Percentiles rank a stretch among this genome's conserved stretches.
phyloP scores from a whole-genome alignment of 2,113 vertebrate species.

The Artemisiospiza belli region DNA sequence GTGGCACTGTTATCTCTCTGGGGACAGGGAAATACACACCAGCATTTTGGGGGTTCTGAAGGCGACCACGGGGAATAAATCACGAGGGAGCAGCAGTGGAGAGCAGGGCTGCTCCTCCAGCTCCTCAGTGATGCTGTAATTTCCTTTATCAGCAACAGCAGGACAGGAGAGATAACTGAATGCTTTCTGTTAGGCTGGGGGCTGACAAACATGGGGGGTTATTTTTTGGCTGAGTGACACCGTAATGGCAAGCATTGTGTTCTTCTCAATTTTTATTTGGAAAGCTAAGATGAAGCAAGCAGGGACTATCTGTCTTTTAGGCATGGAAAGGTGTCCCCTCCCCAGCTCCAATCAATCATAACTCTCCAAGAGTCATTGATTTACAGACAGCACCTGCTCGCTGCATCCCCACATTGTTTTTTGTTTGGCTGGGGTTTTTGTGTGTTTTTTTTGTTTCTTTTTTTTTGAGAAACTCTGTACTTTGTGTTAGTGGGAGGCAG shows the following conservation, averaged over 20 bases:
- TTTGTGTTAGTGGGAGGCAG: not conserved
- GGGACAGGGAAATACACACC: not conserved
- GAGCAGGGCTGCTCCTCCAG: not conserved
- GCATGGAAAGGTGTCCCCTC: not conserved
- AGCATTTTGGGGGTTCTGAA: not conserved
- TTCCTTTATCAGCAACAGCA: conserved; percentile 6
- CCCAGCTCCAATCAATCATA: not conserved
- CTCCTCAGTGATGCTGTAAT: not conserved
- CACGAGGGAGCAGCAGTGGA: not conserved
- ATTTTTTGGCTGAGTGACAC: conserved; percentile 17
- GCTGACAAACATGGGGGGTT: not conserved
- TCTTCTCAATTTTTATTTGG: not conserved
- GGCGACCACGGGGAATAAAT: not conserved
- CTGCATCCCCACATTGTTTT: not conserved
- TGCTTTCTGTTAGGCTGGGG: not conserved
- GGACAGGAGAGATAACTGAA: conserved; percentile 1
- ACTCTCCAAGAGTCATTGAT: not conserved
- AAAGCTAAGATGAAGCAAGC: not conserved
- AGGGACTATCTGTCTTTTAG: not conserved
- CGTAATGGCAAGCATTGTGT: not conserved
- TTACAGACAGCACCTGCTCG: not conserved
- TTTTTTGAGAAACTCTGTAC: not conserved
- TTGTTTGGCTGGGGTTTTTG: not conserved
- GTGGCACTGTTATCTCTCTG: not conserved
- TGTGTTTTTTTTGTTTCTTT: not conserved